These are phyloP conservation scores for Iphiclides podalirius DNA, from an alignment of 2,888 invertebrate genomes.

Conservation along the genomic window DNA sequence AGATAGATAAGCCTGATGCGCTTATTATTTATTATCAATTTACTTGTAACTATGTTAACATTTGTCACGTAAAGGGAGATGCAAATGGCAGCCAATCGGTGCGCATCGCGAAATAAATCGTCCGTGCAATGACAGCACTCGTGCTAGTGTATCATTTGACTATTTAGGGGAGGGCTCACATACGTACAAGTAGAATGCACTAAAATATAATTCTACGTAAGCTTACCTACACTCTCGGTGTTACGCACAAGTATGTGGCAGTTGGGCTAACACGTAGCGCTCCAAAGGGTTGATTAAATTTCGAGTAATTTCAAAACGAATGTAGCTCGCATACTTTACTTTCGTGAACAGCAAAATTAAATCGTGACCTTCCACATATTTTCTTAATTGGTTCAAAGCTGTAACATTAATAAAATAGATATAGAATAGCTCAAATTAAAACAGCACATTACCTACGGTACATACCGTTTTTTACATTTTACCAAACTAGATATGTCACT, in stretches of 20 bases:
- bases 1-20: too few species aligned
- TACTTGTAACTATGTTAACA: too few species aligned
- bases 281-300: constrained; percentile 24
- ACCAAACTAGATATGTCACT: too few species aligned
- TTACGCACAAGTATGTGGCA: constrained; percentile 23
- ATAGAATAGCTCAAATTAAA: background rate
- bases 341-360: constrained; percentile 22
- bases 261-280: constrained; percentile 20
- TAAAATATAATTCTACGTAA: constrained; percentile 24
- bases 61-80: constrained; percentile 11
- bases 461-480: too few species aligned
- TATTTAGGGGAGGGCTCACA: constrained; percentile 30
- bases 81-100: constrained; percentile 26
- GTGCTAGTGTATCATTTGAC: constrained; percentile 32
- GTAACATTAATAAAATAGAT: constrained; percentile 4
- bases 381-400: constrained; percentile 15
- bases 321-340: constrained; percentile 21
- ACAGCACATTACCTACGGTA: too few species aligned
- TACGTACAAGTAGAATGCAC: constrained; percentile 31
- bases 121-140: constrained; percentile 36
- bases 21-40: too few species aligned
- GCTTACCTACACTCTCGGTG: constrained; percentile 10
- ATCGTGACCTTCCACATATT: constrained; percentile 18
- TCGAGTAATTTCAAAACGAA: constrained; percentile 24
- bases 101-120: constrained; percentile 31